Conservation (phyloP, 2,113 vertebrate species). For the Halcyon malimbica region DNA sequence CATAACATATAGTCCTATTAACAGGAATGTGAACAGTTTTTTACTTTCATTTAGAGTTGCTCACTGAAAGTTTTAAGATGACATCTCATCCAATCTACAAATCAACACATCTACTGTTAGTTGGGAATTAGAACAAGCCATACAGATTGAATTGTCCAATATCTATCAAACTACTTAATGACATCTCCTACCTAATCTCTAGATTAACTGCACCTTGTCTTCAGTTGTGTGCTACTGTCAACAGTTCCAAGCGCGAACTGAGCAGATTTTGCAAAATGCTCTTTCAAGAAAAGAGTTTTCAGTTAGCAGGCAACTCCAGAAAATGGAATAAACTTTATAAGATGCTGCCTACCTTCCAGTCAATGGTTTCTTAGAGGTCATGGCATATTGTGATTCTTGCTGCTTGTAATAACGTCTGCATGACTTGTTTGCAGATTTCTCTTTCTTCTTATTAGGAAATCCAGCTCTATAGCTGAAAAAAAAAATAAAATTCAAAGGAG, state of each 20-base stretch:
- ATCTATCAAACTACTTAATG: background rate
- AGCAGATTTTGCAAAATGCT: background rate
- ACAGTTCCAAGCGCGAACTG: background rate
- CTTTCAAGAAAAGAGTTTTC: background rate
- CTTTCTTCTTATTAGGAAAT: background rate
- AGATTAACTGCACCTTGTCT: background rate
- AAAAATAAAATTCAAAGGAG: background rate
- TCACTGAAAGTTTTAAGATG: background rate
- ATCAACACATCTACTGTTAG: background rate
- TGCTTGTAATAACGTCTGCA: background rate
- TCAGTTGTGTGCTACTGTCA: rapidly evolving
- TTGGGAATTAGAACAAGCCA: background rate
- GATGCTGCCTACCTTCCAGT: background rate
- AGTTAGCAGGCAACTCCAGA: background rate
- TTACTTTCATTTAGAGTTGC: background rate
- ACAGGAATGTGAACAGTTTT: background rate
- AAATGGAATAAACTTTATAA: background rate
- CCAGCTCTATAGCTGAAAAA: background rate
- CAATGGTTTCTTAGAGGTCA: background rate
- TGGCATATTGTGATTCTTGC: background rate
- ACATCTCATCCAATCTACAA: background rate
- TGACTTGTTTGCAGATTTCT: background rate
- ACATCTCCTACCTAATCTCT: no score
- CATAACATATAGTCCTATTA: background rate
- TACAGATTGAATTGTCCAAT: background rate